Conservation (phyloP, 2,113 vertebrate genomes). For the Pongo pygmaeus region DNA sequence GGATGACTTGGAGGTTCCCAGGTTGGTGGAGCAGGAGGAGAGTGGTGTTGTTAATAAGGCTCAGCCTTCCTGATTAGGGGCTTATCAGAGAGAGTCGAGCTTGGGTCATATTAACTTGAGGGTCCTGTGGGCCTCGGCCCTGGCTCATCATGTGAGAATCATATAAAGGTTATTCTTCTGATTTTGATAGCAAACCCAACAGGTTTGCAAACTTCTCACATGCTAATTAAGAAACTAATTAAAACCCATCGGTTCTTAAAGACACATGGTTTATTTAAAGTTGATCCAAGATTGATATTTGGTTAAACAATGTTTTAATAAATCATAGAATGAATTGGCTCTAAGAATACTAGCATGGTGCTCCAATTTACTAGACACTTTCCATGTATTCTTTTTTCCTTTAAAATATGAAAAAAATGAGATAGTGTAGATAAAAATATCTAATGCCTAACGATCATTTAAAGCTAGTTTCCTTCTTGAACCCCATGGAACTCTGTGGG, state of each 20-base stretch:
- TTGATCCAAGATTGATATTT: conserved; percentile 73
- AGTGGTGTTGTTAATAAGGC: neutral
- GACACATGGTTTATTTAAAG: conserved; percentile 75
- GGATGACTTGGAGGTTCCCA: neutral
- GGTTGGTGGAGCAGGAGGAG: neutral
- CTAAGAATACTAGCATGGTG: neutral
- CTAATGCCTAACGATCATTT: neutral
- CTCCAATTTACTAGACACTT: neutral
- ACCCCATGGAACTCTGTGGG: neutral
- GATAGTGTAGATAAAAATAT: neutral
- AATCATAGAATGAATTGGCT: conserved; percentile 61
- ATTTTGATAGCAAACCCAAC: conserved; percentile 58
- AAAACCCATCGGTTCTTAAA: conserved; percentile 70
- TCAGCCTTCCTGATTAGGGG: rapidly evolving
- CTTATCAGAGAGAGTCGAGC: neutral
- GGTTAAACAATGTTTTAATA: conserved; percentile 69
- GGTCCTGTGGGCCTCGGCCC: neutral
- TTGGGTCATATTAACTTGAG: neutral
- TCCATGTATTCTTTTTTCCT: neutral
- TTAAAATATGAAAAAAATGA: neutral
- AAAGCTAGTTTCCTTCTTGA: neutral
- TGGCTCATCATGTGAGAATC: neutral
- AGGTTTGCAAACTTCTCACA: conserved; percentile 73
- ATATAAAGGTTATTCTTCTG: neutral
- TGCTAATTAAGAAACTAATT: conserved; percentile 74